These are phyloP conservation scores for Cacatua alba DNA, from an alignment of 2,113 vertebrate species.

Conservation along the genomic window DNA sequence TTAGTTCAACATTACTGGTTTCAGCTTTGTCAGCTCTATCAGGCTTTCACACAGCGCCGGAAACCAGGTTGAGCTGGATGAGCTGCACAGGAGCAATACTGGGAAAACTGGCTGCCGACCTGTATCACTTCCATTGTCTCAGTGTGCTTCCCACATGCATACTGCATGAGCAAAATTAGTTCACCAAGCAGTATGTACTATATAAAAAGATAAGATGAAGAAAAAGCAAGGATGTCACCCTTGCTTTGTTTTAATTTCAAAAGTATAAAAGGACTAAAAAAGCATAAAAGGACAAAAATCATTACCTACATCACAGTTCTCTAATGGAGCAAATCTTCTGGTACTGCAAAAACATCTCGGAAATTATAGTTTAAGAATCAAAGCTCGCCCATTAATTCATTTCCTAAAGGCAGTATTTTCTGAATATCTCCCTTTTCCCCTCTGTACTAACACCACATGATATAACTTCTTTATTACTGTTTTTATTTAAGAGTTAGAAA, in stretches of 20 bases:
- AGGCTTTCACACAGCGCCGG: not conserved
- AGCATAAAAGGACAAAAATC: not conserved
- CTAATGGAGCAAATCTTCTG: not conserved
- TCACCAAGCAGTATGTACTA: not conserved
- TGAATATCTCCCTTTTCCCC: not conserved
- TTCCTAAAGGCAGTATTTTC: not conserved
- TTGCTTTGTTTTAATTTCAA: not conserved
- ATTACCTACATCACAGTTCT: not conserved
- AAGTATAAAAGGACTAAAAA: not conserved
- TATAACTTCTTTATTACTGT: not conserved
- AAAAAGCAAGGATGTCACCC: not conserved
- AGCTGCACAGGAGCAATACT: not conserved
- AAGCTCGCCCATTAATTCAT: not conserved
- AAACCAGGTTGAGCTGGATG: not conserved
- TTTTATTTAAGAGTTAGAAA: slow-evolving; percentile 1
- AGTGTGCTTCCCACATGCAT: rapidly evolving
- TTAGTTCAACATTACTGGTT: not conserved
- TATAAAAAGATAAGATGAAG: not conserved
- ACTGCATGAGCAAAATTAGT: not conserved
- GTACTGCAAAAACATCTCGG: not conserved
- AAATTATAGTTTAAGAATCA: not conserved
- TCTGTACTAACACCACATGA: not conserved
- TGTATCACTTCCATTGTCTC: not conserved
- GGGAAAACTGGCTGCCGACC: not conserved
- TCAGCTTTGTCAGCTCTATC: not conserved